These are phyloP conservation scores for Panagrolaimus sp. DNA, from an alignment of 1,140 invertebrate genomes.

Conservation along the genomic window DNA sequence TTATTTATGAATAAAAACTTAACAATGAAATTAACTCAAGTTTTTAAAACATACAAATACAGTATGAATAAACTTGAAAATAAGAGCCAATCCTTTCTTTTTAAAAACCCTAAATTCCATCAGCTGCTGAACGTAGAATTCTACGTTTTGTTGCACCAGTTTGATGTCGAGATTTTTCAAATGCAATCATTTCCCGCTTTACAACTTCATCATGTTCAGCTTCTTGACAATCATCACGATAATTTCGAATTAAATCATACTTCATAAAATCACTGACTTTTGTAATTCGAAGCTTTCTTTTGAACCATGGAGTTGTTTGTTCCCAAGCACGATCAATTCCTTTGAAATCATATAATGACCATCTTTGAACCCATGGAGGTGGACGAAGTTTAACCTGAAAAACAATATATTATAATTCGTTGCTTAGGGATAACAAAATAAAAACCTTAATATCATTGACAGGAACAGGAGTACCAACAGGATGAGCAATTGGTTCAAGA, in stretches of 20 bases:
- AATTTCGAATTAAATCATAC: conserved; percentile 52
- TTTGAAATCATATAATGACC: conserved; percentile 46
- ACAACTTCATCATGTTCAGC: conserved; percentile 46
- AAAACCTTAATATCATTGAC: conserved; percentile 77
- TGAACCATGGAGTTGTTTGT: conserved; percentile 50
- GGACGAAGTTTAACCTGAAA: conserved; percentile 54
- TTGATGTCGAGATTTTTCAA: conserved; percentile 43
- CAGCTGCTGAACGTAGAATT: conserved; percentile 40
- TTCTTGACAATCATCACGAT: conserved; percentile 42
- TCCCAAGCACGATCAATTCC: conserved; percentile 56
- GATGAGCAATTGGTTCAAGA: conserved; percentile 74
- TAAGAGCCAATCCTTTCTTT: background rate
- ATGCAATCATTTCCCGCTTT: conserved; percentile 45
- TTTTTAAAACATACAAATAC: background rate
- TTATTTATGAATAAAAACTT: no score
- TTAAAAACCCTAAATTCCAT: conserved; percentile 16
- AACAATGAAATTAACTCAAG: no score
- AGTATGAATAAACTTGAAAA: background rate
- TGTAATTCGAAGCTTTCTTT: conserved; percentile 50
- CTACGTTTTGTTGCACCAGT: conserved; percentile 37
- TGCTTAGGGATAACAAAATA: conserved; percentile 3
- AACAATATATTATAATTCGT: background rate
- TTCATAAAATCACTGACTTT: conserved; percentile 45
- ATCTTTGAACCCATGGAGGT: conserved; percentile 54
- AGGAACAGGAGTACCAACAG: conserved; percentile 74